These are phyloP conservation scores for Pangasius krempfi DNA, from an alignment of 2,797 vertebrate species.

Conservation along the genomic window DNA sequence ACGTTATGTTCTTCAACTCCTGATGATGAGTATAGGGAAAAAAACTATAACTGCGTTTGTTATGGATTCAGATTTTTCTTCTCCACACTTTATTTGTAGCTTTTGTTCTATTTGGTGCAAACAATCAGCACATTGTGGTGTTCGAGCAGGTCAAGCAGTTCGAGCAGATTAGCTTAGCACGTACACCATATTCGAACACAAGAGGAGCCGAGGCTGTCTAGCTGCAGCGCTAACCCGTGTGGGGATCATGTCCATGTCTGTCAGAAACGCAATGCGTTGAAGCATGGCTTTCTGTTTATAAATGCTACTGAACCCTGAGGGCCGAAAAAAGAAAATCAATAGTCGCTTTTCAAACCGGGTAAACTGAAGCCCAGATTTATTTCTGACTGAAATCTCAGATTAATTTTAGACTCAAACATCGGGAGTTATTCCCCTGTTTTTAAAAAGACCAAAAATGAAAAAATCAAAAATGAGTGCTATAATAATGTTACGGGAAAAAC, in stretches of 20 bases:
- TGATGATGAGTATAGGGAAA: not conserved
- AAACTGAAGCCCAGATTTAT: constrained; percentile 18
- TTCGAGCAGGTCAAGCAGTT: not conserved
- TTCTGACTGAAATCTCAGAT: not conserved
- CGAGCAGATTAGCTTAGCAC: not conserved
- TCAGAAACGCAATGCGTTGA: not conserved
- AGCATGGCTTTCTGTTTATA: constrained; percentile 24
- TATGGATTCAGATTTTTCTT: not conserved
- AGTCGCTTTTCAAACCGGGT: not conserved
- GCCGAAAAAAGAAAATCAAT: constrained; percentile 20
- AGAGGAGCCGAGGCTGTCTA: not conserved
- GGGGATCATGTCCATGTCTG: not conserved
- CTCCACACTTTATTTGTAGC: not conserved
- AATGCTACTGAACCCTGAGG: constrained; percentile 1
- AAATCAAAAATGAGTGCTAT: not conserved
- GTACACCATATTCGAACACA: not conserved
- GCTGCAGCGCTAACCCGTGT: not conserved
- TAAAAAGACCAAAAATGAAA: not conserved
- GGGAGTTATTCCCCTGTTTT: not conserved
- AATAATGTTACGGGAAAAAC: not conserved
- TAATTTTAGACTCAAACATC: not conserved
- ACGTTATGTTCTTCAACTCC: not conserved
- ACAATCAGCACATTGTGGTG: not conserved
- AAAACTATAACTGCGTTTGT: not conserved
- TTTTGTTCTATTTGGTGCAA: not conserved